These are phyloP conservation scores for Halictus quadricinctus DNA, from an alignment of 2,888 invertebrate genomes.

Conservation along the genomic window DNA sequence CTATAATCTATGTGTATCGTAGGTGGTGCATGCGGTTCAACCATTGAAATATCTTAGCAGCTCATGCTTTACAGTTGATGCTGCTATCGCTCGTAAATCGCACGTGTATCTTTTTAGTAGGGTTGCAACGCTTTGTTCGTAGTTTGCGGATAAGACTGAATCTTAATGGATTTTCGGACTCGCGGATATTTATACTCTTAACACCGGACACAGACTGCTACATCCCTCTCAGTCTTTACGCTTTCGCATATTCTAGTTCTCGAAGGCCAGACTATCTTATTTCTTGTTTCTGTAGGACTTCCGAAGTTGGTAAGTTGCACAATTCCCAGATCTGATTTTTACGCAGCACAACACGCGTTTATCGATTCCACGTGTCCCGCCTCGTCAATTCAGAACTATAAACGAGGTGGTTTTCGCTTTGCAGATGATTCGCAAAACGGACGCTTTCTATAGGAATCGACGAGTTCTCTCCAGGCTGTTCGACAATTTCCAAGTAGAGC, in stretches of 20 bases:
- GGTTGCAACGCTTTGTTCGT: neutral
- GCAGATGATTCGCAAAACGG: neutral
- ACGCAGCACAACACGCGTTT: neutral
- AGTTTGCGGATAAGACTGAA: neutral
- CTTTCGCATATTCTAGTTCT: neutral
- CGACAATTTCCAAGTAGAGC: neutral
- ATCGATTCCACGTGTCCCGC: conserved; percentile 21
- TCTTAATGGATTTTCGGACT: neutral
- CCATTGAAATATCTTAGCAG: neutral
- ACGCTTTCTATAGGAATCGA: neutral
- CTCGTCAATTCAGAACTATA: conserved; percentile 29
- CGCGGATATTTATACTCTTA: too few species aligned
- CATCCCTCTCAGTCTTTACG: neutral
- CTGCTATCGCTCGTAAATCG: neutral
- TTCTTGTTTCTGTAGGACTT: neutral
- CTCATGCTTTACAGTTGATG: neutral
- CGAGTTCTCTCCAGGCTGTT: neutral
- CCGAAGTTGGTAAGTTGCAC: neutral
- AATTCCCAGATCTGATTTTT: neutral
- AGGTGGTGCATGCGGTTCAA: neutral
- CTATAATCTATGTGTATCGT: neutral
- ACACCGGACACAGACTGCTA: neutral
- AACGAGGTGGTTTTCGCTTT: conserved; percentile 16
- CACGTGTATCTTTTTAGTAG: neutral
- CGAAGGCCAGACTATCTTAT: neutral